These are phyloP conservation scores for Leptodactylus fallax DNA, from an alignment of 2,797 vertebrate species.

Conservation along the genomic window DNA sequence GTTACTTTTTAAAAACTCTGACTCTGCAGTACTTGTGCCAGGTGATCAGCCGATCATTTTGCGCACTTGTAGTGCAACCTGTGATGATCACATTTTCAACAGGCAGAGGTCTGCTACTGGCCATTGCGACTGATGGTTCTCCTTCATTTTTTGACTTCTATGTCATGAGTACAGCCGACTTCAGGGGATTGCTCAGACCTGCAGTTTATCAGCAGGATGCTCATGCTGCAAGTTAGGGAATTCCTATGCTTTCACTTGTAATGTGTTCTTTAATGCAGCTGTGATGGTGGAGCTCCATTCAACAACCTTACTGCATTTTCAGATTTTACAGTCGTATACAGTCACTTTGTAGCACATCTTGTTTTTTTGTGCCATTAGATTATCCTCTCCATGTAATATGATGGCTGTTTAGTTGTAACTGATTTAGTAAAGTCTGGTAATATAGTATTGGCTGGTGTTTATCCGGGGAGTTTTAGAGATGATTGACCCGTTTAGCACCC, in stretches of 20 bases:
- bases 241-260: neutral
- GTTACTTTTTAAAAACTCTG: too few relatives aligned
- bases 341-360: neutral
- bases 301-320: neutral
- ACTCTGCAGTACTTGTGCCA: too few relatives aligned
- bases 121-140: too few relatives aligned
- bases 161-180: too few relatives aligned
- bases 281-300: neutral
- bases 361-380: neutral
- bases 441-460: slow-evolving; percentile 3
- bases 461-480: slow-evolving; percentile 16
- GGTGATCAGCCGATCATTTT: too few relatives aligned
- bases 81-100: too few relatives aligned
- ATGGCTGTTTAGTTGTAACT: neutral
- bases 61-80: too few relatives aligned
- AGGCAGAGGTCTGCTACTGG: too few relatives aligned
- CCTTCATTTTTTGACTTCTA: too few relatives aligned
- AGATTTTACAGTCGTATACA: neutral
- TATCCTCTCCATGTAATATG: neutral
- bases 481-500: slow-evolving; percentile 52
- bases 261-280: neutral
- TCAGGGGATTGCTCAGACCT: too few relatives aligned
- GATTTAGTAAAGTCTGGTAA: slow-evolving; percentile 23
- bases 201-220: too few relatives aligned
- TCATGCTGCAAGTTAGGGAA: neutral